Evolutionary conservation across 2,113 vertebrate species (phyloP).

Genomic region (Cryptotis parvus): DNA sequence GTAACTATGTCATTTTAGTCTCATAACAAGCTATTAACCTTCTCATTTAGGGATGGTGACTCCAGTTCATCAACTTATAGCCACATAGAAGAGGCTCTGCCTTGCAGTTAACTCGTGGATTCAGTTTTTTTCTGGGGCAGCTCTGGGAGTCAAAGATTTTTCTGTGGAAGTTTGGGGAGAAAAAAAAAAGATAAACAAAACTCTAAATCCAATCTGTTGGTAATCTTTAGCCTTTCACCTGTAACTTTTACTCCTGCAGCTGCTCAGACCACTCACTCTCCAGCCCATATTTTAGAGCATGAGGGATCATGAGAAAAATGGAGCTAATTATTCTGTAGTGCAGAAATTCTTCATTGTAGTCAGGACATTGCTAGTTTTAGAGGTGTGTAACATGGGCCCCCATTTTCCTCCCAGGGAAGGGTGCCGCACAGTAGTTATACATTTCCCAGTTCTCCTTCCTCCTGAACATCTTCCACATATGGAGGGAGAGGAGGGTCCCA

Average conservation of each 20-base stretch:
- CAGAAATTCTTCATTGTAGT: neutral
- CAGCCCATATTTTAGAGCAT: neutral
- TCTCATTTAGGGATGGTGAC: neutral
- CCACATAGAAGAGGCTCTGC: neutral
- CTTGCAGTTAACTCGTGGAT: neutral
- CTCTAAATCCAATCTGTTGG: neutral
- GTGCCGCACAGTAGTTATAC: constrained; percentile 40
- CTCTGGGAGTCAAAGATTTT: neutral
- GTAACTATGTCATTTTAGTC: neutral
- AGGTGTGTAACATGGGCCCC: neutral
- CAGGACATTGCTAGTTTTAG: neutral
- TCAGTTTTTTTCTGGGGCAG: neutral
- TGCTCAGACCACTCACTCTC: neutral
- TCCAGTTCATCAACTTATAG: neutral
- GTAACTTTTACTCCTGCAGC: no score
- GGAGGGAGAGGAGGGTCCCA: neutral
- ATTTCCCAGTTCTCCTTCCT: constrained; percentile 23
- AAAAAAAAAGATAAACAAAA: constrained; percentile 16
- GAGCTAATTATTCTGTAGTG: neutral
- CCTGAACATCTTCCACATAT: constrained; percentile 27
- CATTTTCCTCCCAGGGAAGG: neutral
- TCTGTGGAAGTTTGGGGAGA: neutral
- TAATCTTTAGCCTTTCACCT: neutral
- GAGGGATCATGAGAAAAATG: neutral
- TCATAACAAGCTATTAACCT: neutral